Percentiles rank a stretch among this genome's conserved stretches.
Evolutionary conservation across 2,888 invertebrate genomes (phyloP).

Genomic region (Carpatolechia fugitivella): DNA sequence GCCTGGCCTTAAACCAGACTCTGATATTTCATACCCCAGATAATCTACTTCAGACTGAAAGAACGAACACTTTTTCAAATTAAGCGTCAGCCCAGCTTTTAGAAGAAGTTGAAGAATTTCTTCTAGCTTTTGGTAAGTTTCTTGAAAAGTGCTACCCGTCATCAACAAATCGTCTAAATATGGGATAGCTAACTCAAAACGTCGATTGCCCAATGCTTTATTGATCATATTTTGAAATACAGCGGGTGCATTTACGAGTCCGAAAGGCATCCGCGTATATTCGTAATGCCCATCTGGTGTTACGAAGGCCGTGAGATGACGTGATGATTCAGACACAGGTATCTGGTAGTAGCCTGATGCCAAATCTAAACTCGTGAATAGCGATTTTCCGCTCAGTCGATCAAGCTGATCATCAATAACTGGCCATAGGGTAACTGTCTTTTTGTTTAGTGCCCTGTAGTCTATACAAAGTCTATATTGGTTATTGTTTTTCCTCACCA

Average conservation of each 20-base stretch:
- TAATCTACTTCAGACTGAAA: background rate
- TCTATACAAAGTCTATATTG: constrained; percentile 25
- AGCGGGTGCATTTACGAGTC: too few species aligned
- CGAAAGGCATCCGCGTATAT: constrained; percentile 29
- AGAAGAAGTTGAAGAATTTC: background rate
- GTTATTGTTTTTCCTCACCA: constrained; percentile 21
- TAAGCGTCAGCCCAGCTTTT: constrained; percentile 2
- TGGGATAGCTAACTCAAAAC: constrained; percentile 7
- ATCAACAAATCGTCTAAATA: constrained; percentile 12
- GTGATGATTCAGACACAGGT: constrained; percentile 19
- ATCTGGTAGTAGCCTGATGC: too few species aligned
- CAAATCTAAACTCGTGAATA: constrained; percentile 16
- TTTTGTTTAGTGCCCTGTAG: constrained; percentile 19
- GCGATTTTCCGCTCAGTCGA: constrained; percentile 6
- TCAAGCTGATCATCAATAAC: constrained; percentile 25
- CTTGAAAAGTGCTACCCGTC: background rate
- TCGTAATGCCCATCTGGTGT: too few species aligned
- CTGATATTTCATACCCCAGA: too few species aligned
- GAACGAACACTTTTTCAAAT: constrained; percentile 7
- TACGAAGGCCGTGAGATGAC: constrained; percentile 19
- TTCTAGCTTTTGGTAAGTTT: background rate
- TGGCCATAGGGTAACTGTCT: constrained; percentile 25
- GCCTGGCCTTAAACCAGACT: too few species aligned
- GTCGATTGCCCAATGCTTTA: constrained; percentile 7
- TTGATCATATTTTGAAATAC: constrained; percentile 35